Evolutionary conservation across 2,113 vertebrate species (phyloP).

Genomic region (Syngnathus typhle): DNA sequence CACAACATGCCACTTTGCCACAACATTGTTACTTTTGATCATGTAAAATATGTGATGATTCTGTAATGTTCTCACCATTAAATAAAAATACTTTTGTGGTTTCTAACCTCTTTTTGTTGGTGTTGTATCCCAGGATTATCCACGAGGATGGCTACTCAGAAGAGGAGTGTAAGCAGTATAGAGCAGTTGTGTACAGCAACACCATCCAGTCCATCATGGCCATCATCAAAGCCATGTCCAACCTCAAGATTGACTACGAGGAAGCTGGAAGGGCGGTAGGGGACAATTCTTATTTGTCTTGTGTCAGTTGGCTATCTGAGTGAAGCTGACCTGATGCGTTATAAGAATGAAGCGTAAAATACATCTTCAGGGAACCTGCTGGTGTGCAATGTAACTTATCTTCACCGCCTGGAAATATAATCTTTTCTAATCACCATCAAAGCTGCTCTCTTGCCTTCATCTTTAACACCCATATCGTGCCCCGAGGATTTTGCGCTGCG

Average conservation of each 20-base stretch:
- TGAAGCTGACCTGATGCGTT: neutral
- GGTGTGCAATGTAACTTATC: neutral
- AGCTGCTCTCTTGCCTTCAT: constrained; percentile 8
- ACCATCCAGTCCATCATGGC: constrained; percentile 99
- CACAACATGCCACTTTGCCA: neutral
- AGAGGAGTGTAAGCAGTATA: constrained; percentile 95
- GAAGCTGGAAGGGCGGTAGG: constrained; percentile 81
- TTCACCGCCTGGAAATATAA: constrained; percentile 5
- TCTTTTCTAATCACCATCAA: constrained; percentile 15
- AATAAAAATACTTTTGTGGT: neutral
- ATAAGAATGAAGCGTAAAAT: constrained; percentile 1
- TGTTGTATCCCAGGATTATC: constrained; percentile 78
- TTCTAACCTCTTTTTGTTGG: neutral
- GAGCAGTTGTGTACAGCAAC: constrained; percentile 96
- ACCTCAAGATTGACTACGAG: constrained; percentile 90
- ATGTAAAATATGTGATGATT: no score
- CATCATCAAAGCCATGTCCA: constrained; percentile 94
- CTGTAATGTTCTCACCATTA: no score
- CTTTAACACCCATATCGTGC: constrained; percentile 8
- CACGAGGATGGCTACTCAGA: constrained; percentile 96
- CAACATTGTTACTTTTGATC: neutral
- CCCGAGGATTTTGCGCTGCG: constrained; percentile 11
- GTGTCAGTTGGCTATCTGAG: neutral
- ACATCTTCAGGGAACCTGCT: constrained; percentile 1
- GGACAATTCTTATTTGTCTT: neutral